Percentiles rank a stretch among this genome's conserved stretches.
Conservation (phyloP, 2,113 vertebrate genomes). For the Atlantisia rogersi region DNA sequence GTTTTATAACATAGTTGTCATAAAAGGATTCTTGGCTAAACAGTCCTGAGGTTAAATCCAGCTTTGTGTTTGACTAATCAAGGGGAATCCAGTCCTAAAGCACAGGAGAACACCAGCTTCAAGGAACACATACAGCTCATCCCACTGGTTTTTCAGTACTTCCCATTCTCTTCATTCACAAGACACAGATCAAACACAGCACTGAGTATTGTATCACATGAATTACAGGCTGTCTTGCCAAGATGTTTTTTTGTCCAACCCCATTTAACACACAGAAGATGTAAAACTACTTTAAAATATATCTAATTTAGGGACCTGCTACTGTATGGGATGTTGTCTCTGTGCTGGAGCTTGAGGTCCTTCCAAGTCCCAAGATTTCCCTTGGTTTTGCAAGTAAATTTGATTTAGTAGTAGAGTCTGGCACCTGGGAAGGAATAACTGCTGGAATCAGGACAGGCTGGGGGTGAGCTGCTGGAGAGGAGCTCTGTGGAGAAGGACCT, state of each 20-base stretch:
- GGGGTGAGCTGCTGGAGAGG: no score
- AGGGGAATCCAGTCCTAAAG: neutral
- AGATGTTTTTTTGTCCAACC: neutral
- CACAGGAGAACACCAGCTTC: neutral
- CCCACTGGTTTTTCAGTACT: rapidly evolving
- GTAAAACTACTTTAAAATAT: neutral
- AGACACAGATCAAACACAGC: neutral
- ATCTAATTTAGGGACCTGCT: neutral
- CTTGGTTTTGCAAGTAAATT: neutral
- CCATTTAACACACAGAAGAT: neutral
- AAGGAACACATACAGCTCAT: neutral
- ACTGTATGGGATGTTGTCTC: neutral
- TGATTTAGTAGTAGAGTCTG: neutral
- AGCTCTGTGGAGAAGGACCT: no score
- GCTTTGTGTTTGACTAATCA: neutral
- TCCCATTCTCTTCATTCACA: neutral
- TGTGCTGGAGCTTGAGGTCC: rapidly evolving
- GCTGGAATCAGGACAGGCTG: no score
- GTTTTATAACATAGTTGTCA: neutral
- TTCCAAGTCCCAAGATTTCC: neutral
- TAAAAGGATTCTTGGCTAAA: neutral
- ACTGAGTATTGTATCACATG: neutral
- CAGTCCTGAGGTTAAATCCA: neutral
- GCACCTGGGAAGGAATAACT: no score
- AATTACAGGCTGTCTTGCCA: neutral